A percentile compares a stretch with the other conserved stretches of the same genome.
phyloP scores from a whole-genome alignment of 2,888 invertebrate genomes.

The Pandemis corylana region DNA sequence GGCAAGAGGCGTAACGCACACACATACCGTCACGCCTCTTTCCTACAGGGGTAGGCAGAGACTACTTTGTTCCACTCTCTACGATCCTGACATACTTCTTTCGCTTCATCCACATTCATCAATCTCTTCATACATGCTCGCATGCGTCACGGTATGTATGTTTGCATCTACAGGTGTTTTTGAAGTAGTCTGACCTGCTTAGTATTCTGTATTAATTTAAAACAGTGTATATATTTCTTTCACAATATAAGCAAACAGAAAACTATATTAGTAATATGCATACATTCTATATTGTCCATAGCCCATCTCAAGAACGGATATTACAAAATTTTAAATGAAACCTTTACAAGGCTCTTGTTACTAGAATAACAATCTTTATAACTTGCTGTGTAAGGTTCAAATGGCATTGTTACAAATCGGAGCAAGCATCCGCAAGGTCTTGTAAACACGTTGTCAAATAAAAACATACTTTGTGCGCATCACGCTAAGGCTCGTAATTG shows the following conservation, averaged over 20 bases:
- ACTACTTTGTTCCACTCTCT: too few relatives aligned
- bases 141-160: too few relatives aligned
- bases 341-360: constrained; percentile 5
- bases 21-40: too few relatives aligned
- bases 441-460: constrained; percentile 12
- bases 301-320: constrained; percentile 28
- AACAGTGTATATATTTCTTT: neutral
- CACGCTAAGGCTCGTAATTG: constrained; percentile 14
- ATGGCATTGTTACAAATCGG: neutral
- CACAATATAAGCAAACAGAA: constrained; percentile 13
- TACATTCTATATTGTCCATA: constrained; percentile 35
- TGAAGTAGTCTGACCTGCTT: too few relatives aligned
- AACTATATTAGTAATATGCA: constrained; percentile 17
- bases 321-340: constrained; percentile 30
- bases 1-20: too few relatives aligned
- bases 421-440: constrained; percentile 15
- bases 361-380: neutral
- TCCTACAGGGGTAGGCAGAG: too few relatives aligned
- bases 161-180: too few relatives aligned
- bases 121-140: too few relatives aligned
- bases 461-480: constrained; percentile 20
- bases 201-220: neutral
- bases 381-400: neutral
- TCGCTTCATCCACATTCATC: too few relatives aligned
- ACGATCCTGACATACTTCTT: too few relatives aligned